Evolutionary conservation across 2,113 vertebrate species (phyloP).

Genomic region (Oryzias celebensis): DNA sequence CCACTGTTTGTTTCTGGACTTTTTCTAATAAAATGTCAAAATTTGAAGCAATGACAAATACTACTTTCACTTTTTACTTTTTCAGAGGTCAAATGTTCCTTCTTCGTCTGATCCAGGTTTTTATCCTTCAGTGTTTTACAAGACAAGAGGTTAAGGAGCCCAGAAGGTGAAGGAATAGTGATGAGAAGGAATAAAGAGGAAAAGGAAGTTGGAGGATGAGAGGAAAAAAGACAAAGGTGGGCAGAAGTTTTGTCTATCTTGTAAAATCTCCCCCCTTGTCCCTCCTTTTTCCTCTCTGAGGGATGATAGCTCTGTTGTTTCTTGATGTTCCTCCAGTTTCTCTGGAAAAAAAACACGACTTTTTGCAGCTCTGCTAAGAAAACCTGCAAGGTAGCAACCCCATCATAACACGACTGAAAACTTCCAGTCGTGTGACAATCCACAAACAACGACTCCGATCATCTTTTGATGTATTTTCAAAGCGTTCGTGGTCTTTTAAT

Average conservation of each 20-base stretch:
- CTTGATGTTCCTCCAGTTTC: constrained; percentile 74
- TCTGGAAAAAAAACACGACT: constrained; percentile 56
- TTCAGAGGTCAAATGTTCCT: constrained; percentile 41
- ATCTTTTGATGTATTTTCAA: too few relatives aligned
- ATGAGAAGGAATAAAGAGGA: not conserved
- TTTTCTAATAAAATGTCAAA: too few relatives aligned
- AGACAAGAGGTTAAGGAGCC: constrained; percentile 5
- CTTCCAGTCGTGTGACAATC: not conserved
- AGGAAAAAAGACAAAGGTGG: constrained; percentile 5
- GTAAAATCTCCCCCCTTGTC: constrained; percentile 26
- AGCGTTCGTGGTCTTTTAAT: too few relatives aligned
- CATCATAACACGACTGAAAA: not conserved
- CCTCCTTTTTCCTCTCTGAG: constrained; percentile 33
- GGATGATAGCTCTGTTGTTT: constrained; percentile 42
- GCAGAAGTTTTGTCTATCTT: constrained; percentile 14
- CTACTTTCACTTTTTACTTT: not conserved
- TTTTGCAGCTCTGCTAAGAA: not conserved
- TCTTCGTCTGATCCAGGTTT: constrained; percentile 25
- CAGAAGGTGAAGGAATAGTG: constrained; percentile 46
- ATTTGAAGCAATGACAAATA: not conserved
- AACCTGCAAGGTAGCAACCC: not conserved
- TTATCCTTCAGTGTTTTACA: constrained; percentile 39
- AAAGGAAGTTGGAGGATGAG: not conserved
- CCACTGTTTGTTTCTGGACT: too few relatives aligned
- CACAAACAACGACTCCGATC: too few relatives aligned